phyloP scores from a whole-genome alignment of 2,888 invertebrate species.

The Zeuzera pyrina region DNA sequence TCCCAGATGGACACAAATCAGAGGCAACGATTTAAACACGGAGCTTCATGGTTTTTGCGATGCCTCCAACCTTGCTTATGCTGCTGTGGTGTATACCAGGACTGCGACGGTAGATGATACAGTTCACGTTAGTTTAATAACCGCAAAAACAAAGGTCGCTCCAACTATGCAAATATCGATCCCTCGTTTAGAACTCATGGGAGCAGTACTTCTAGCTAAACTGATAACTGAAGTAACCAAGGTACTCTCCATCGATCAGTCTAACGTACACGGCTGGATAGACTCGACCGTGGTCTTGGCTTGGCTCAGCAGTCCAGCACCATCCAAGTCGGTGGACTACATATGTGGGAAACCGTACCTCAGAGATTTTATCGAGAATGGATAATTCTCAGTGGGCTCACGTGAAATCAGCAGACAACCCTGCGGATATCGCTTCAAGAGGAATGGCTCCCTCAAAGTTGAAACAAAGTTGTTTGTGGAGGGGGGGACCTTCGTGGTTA shows the following conservation, averaged over 20 bases:
- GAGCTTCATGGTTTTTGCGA: constrained; percentile 18
- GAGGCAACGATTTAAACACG: constrained; percentile 2
- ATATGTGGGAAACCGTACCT: constrained; percentile 3
- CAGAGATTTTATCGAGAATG: constrained; percentile 5
- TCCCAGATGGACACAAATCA: constrained; percentile 10
- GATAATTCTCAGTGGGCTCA: constrained; percentile 11
- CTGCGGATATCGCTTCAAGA: constrained; percentile 1
- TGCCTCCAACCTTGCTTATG: constrained; percentile 14
- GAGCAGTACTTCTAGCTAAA: constrained; percentile 12
- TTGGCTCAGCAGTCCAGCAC: too few species aligned
- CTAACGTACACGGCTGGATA: constrained; percentile 9
- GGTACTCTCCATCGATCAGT: constrained; percentile 6
- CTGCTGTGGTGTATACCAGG: constrained; percentile 14
- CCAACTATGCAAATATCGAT: constrained; percentile 18
- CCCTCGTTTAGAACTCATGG: constrained; percentile 18
- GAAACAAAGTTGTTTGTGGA: too few species aligned
- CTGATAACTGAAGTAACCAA: constrained; percentile 9
- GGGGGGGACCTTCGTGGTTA: too few species aligned
- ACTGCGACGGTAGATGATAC: constrained; percentile 6
- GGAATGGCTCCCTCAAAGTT: constrained; percentile 4
- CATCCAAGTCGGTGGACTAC: constrained; percentile 4
- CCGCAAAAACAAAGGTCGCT: constrained; percentile 18
- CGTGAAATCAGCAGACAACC: constrained; percentile 5
- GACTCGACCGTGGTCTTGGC: constrained; percentile 15
- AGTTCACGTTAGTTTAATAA: constrained; percentile 4